Percentiles rank a stretch among this genome's conserved stretches.
Conservation (phyloP, 1,140 invertebrate species). For the Cydia fagiglandana region DNA sequence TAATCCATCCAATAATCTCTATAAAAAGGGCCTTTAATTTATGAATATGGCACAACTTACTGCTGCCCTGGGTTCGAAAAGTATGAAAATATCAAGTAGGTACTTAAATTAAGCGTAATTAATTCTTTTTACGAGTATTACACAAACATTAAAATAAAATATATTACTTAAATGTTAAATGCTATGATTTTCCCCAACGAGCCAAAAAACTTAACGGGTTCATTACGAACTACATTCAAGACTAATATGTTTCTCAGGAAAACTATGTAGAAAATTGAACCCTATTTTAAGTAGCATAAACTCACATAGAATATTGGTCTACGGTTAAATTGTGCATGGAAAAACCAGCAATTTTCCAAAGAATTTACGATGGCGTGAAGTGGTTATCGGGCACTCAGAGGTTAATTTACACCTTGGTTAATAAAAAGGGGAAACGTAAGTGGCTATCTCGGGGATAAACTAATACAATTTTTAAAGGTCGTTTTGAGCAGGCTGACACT, state of each 20-base stretch:
- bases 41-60: no score
- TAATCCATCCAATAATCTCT: no score
- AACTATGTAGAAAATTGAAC: background rate
- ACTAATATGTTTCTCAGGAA: background rate
- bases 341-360: conserved; percentile 6
- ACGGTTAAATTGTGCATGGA: background rate
- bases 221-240: no score
- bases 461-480: background rate
- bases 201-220: no score
- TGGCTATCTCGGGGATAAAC: background rate
- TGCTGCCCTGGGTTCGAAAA: no score
- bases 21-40: no score
- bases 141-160: no score
- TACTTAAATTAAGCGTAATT: no score
- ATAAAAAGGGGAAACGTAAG: background rate
- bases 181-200: no score
- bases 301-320: background rate
- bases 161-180: no score
- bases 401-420: conserved; percentile 12
- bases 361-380: conserved; percentile 7
- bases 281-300: background rate
- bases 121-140: no score
- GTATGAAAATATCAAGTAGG: no score
- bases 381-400: background rate
- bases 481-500: background rate